Base-by-base conservation (phyloP, 2,113 vertebrate genomes). In the Stegostoma tigrinum region DNA sequence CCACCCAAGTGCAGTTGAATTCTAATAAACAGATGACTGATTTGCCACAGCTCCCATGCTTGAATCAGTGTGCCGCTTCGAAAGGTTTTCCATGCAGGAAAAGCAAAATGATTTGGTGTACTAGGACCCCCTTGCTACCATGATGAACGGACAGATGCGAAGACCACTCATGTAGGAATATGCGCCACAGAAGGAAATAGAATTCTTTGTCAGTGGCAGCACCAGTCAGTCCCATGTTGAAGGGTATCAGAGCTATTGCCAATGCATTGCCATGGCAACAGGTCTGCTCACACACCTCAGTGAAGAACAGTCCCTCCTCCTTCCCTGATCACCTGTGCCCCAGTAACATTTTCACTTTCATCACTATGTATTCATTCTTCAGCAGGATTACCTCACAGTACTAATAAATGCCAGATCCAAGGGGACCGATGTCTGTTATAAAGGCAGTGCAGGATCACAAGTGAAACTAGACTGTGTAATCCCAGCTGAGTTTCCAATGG, bases 371-470 rank as follows among this genome's bases (percentile, higher is more conserved):
- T 95, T 95, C 94, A 38, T n/a, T n/a, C 5, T 34, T 67, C 61
- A 93, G 61, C 89, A 93, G 61, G 89, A 66, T 93, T 38, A 34
- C 61, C 34, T 23, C 45, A 30, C 24, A 68, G 68, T 48, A 52
- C 93, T 95, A 95, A 95, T 95, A 95, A 95, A 95, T 95, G 94
- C 45, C 68, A 95, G 68, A 52, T 95, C 94, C 68, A 14, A 52
- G 34, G 94, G 94, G 94, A 95, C 68, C 27, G 75, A 75, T 30
- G 34, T 52, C 94, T 72, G 45, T 72, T 72, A 23, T 19, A 95
- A 95, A 95, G 67, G 38, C 45, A 48, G 15, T n/a, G 52, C 94
- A 45, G 68, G 42, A 10, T 52, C 94, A 68, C 94, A 75, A 34
- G 45, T 95, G 12, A 72, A 75, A 95, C 67, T 94, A 70, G 66